These are phyloP conservation scores for Procavia capensis DNA, from an alignment of 2,113 vertebrate species.

Conservation along the genomic window DNA sequence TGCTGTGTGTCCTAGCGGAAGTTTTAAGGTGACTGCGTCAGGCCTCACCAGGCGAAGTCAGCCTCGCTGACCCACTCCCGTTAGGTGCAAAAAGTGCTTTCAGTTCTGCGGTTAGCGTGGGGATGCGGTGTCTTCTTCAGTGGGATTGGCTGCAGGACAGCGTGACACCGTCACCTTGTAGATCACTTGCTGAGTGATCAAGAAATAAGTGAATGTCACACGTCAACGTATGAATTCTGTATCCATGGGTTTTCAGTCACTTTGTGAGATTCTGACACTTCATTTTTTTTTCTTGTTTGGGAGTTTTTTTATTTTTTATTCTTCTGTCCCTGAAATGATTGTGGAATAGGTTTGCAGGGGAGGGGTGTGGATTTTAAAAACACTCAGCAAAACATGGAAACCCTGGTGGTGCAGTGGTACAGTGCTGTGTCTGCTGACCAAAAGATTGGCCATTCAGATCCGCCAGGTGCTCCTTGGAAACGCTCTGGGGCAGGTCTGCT, in stretches of 20 bases:
- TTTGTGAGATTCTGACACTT: constrained; percentile 72
- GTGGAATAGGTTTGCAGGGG: background rate
- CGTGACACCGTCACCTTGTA: constrained; percentile 25
- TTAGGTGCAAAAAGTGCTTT: constrained; percentile 41
- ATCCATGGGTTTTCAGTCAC: constrained; percentile 44
- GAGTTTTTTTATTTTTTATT: background rate
- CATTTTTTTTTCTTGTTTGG: constrained; percentile 22
- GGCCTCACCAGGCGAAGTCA: background rate
- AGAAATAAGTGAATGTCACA: background rate
- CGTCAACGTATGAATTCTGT: background rate
- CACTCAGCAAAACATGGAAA: background rate
- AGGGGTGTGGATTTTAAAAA: constrained; percentile 31
- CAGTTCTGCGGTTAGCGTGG: background rate
- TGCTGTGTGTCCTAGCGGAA: background rate
- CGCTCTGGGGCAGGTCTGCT: too few relatives aligned
- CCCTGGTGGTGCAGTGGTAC: too few relatives aligned
- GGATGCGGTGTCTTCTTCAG: background rate
- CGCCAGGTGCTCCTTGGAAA: too few relatives aligned
- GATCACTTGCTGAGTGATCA: constrained; percentile 25
- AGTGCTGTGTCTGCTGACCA: too few relatives aligned
- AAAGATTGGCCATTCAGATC: too few relatives aligned
- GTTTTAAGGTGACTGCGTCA: constrained; percentile 31
- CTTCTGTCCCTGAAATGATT: constrained; percentile 58
- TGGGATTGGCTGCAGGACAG: background rate
- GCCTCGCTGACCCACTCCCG: constrained; percentile 55